Evolutionary conservation across 2,797 vertebrate species (phyloP).

Genomic region (Acanthurus tractus): DNA sequence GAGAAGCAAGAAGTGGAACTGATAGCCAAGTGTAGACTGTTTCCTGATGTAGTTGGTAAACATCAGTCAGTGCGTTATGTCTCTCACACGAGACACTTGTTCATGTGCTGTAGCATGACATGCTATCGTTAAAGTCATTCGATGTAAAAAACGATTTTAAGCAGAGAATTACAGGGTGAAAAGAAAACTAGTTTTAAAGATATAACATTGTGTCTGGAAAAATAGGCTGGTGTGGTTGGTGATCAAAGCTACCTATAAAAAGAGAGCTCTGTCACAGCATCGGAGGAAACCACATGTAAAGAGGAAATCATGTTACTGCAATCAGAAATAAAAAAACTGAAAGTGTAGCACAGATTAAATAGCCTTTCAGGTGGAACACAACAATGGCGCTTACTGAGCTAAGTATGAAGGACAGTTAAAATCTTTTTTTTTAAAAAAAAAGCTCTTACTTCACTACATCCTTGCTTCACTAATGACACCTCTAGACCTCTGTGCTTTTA

Average conservation of each 20-base stretch:
- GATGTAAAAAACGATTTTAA: not conserved
- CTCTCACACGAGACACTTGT: conserved; percentile 1
- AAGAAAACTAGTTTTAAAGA: not conserved
- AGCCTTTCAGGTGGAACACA: conserved; percentile 1
- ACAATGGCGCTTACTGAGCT: not conserved
- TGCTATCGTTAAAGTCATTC: not conserved
- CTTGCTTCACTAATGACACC: not conserved
- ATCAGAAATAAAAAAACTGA: not conserved
- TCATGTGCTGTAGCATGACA: not conserved
- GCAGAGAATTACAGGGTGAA: not conserved
- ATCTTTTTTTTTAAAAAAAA: not conserved
- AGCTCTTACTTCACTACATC: not conserved
- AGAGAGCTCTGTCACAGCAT: not conserved
- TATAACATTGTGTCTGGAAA: not conserved
- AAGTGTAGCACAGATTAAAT: conserved; percentile 16
- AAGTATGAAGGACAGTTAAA: not conserved
- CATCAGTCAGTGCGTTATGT: not conserved
- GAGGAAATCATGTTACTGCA: conserved; percentile 9
- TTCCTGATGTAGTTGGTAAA: not conserved
- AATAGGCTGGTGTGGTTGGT: not conserved
- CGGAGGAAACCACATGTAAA: not conserved
- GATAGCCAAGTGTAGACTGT: not conserved
- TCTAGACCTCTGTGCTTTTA: not conserved
- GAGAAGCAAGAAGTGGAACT: not conserved
- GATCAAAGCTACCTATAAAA: not conserved